Evolutionary conservation across 2,797 vertebrate species (phyloP).

Genomic region (Lycodopsis pacificus): DNA sequence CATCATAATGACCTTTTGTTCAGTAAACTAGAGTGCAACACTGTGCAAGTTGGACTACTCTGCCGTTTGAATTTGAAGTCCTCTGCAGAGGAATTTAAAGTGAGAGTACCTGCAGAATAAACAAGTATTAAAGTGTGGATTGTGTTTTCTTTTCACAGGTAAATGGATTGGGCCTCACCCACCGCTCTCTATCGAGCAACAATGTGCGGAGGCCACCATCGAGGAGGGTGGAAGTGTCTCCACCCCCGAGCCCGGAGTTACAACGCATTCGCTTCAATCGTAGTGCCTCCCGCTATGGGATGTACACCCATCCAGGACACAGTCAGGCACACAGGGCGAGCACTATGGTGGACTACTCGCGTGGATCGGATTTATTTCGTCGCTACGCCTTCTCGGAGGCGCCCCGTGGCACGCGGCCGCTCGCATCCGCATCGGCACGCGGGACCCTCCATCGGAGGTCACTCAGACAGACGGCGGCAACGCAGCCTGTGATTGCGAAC

Average conservation of each 20-base stretch:
- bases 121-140: neutral
- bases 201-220: slow-evolving; percentile 27
- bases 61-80: neutral
- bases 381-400: slow-evolving; percentile 61
- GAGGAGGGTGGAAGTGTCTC: slow-evolving; percentile 70
- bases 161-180: slow-evolving; percentile 16
- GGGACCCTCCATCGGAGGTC: slow-evolving; percentile 6
- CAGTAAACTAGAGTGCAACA: neutral
- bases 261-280: slow-evolving; percentile 18
- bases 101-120: neutral
- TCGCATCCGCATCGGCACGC: neutral
- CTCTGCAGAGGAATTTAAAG: neutral
- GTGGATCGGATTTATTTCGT: neutral
- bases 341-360: neutral
- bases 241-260: slow-evolving; percentile 29
- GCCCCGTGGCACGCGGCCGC: neutral
- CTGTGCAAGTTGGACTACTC: neutral
- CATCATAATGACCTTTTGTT: neutral
- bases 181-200: slow-evolving; percentile 22
- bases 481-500: slow-evolving; percentile 12
- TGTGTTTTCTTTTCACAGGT: slow-evolving; percentile 47
- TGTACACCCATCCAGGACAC: slow-evolving; percentile 47
- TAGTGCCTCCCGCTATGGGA: slow-evolving; percentile 15
- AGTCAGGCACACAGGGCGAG: neutral
- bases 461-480: neutral